Evolutionary conservation across 2,888 invertebrate genomes (phyloP).

Genomic region (Venustoraphidia nigricollis): DNA sequence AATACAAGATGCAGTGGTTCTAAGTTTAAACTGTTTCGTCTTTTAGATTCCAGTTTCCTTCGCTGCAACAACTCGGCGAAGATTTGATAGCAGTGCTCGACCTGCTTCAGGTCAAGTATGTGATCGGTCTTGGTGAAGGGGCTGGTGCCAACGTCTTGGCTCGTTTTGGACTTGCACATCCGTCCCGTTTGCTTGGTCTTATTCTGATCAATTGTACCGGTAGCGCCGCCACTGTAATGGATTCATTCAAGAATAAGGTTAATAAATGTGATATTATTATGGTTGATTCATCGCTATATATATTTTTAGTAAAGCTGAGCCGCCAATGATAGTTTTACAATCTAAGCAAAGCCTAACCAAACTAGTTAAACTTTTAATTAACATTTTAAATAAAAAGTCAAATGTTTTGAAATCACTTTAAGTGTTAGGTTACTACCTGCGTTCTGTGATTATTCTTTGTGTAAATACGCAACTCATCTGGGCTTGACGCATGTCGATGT

Average conservation of each 20-base stretch:
- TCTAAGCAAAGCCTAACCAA: too few species aligned
- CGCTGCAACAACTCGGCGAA: constrained; percentile 66
- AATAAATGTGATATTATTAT: constrained; percentile 3
- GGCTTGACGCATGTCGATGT: too few species aligned
- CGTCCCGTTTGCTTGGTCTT: constrained; percentile 60
- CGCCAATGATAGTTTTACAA: neutral
- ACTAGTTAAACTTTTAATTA: too few species aligned
- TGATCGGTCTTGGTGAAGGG: constrained; percentile 74
- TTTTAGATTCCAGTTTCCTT: constrained; percentile 61
- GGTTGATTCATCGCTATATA: neutral
- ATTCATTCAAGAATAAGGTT: constrained; percentile 71
- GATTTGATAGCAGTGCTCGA: constrained; percentile 69
- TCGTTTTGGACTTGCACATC: constrained; percentile 69
- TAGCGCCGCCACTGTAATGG: constrained; percentile 71
- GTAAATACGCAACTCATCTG: too few species aligned
- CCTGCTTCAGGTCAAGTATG: constrained; percentile 67
- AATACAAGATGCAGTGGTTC: neutral
- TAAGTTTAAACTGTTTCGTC: neutral
- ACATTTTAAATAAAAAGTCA: too few species aligned
- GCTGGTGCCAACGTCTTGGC: constrained; percentile 78
- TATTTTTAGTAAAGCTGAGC: neutral
- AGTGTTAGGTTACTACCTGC: too few species aligned
- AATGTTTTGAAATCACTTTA: too few species aligned
- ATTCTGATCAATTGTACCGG: constrained; percentile 78
- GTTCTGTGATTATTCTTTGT: too few species aligned